phyloP scores from a whole-genome alignment of 2,797 vertebrate genomes.

The Pygocentrus nattereri region DNA sequence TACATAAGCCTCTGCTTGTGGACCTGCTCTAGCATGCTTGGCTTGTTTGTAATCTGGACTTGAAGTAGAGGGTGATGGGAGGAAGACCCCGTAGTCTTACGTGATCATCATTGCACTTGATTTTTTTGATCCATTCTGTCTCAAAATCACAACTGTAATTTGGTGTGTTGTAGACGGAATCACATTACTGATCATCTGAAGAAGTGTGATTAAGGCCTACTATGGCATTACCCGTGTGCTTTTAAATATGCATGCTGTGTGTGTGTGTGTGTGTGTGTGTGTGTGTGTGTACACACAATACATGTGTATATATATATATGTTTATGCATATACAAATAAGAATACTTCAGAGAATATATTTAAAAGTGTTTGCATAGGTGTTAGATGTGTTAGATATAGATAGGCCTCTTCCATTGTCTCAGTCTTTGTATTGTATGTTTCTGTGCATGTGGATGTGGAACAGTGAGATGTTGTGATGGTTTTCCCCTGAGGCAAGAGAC shows the following conservation, averaged over 20 bases:
- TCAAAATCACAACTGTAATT: conserved; percentile 29
- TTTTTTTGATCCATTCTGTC: conserved; percentile 1
- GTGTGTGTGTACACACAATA: no score
- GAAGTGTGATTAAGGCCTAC: conserved; percentile 16
- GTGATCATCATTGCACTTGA: conserved; percentile 7
- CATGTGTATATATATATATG: no score
- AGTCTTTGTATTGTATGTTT: background rate
- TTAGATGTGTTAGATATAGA: background rate
- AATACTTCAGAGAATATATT: no score
- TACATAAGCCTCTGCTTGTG: conserved; percentile 13
- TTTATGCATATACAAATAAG: no score
- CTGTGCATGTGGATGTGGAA: conserved; percentile 1
- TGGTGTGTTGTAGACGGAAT: conserved; percentile 35
- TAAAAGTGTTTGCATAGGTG: background rate
- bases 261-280: background rate
- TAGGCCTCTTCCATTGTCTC: background rate
- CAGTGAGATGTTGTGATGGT: background rate
- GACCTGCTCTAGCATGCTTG: conserved; percentile 39
- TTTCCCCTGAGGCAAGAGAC: background rate
- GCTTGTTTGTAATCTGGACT: background rate
- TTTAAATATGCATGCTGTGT: background rate
- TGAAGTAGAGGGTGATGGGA: conserved; percentile 18
- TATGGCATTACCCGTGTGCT: background rate
- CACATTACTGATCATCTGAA: conserved; percentile 12
- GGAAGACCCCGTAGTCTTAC: conserved; percentile 11